Base-by-base conservation (phyloP, 2,113 vertebrate species). In the Poeciliopsis retropinna region DNA sequence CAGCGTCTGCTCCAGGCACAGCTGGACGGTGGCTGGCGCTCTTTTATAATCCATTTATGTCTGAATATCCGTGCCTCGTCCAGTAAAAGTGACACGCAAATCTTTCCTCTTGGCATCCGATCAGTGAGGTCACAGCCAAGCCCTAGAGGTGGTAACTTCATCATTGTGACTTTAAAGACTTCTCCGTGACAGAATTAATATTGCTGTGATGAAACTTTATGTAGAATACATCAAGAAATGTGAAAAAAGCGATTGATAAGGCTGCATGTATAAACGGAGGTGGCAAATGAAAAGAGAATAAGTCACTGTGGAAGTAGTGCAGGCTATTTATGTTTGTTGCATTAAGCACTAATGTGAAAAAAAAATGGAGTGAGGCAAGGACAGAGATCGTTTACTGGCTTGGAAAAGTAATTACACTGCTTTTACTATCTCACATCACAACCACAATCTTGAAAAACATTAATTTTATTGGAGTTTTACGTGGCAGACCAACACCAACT, bases 1-100 rank as follows among this genome's bases (percentile, higher is more conserved):
- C 91, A 91, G 87, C 90, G 91, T 90, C 89, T 85, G 83, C 83
- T 88, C 82, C 61, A 64, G 85, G 85, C 88, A 82, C 90, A 91
- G 91, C 89, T 92, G 91, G 91, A 92, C 79, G 63, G 81, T 39
- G 63, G 85, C 76, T 29, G 67, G 86, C 9, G 67, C 69, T 86
- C 68, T 87, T 87, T 87, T 81, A 82, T 89, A 82, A 90, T 93
- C 87, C 87, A 86, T 92, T 87, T 89, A 87, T 30, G 71, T 72
- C 76, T 27, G 71, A 80, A 79, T 64, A 64, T 85, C 71, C 79
- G 28, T 61, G 64, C 72, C 79, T 85, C 81, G 70, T 81, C 17
- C 75, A 73, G 79, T 80, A 82, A 88, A 84, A 87, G 81, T 84
- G 81, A 85, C 81, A 81, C 10, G 65, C 79, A 85, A 79, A 80